Evolutionary conservation across 2,888 invertebrate genomes (phyloP), one percentile per base, ranked within the genome.

Genomic region (Pegoplata infirma): DNA sequence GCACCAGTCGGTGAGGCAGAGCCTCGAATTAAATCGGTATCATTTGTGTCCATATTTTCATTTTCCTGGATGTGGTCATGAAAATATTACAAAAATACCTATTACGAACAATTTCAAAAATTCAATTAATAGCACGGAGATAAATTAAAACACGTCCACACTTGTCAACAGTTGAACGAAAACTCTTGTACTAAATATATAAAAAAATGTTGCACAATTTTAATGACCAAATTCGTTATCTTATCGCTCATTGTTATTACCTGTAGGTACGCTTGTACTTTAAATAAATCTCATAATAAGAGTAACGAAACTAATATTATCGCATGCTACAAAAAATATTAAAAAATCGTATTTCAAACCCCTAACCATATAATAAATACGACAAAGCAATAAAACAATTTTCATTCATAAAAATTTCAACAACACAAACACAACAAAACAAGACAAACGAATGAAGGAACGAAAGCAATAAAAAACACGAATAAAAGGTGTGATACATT

Each of bases 381-480:
- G n/a, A 51, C 59, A 10, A n/a, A 56, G 51, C 36, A 53, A 64
- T 61, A 66, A 67, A 66, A 63, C 19, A 67, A 63, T 75, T 74
- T 79, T 79, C 79, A 75, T 79, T 79, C 78, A 78, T 78, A 78
- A 78, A 67, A 67, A 66, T 66, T 44, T 61, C 19, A 69, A 36
- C n/a, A 19, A 14, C 44, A 32, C 32, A 63, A 58, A 21, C 28
- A 64, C n/a, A 6, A 21, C n/a, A 63, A 63, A 58, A 21, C 28
- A 64, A 17, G 3, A 21, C n/a, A 63, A 28, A 58, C 14, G 49
- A 25, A 10, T 23, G 64, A 56, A 59, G 4, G 14, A 17, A 53
- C 32, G 32, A 61, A 28, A 7, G 46, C 25, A 21, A 46, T 23
- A 40, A 16, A 16, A 47, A 25, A 47, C 19, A 17, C 66, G 55